These are phyloP conservation scores for Gari tellinella DNA, from an alignment of 2,888 invertebrate species.

Conservation along the genomic window DNA sequence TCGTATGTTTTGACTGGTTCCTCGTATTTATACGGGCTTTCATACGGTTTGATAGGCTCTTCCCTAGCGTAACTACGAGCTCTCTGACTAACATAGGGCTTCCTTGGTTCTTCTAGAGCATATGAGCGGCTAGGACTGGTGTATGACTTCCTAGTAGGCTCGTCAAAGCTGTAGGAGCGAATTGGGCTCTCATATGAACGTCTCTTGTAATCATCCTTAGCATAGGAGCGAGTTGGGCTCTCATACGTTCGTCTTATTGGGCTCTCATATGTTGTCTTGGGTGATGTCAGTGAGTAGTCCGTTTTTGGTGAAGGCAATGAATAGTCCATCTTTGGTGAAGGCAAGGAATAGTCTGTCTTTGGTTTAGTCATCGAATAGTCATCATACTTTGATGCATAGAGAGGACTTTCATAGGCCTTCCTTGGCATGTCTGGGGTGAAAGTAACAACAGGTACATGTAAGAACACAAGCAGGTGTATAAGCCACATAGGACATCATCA, in stretches of 20 bases:
- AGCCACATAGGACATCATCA: too few relatives aligned
- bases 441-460: slow-evolving; percentile 1
- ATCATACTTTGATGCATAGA: slow-evolving; percentile 24
- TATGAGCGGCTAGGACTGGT: too few relatives aligned
- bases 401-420: slow-evolving; percentile 21
- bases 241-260: slow-evolving; percentile 34
- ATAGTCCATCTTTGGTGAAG: too few relatives aligned
- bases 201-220: slow-evolving; percentile 3
- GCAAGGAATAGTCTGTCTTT: too few relatives aligned
- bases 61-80: too few relatives aligned
- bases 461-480: too few relatives aligned
- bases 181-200: slow-evolving; percentile 34
- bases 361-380: slow-evolving; percentile 15
- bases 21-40: slow-evolving; percentile 2
- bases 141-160: neutral
- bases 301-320: too few relatives aligned
- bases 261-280: slow-evolving; percentile 4
- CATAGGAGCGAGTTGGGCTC: slow-evolving; percentile 23
- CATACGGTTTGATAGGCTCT: slow-evolving; percentile 6
- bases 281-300: too few relatives aligned
- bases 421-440: slow-evolving; percentile 13
- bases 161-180: slow-evolving; percentile 2
- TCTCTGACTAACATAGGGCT: neutral
- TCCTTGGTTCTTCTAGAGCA: slow-evolving; percentile 3
- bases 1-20: too few relatives aligned